These are phyloP conservation scores for Rhimphoctona megacephalus DNA, from an alignment of 2,888 invertebrate species.

Conservation along the genomic window DNA sequence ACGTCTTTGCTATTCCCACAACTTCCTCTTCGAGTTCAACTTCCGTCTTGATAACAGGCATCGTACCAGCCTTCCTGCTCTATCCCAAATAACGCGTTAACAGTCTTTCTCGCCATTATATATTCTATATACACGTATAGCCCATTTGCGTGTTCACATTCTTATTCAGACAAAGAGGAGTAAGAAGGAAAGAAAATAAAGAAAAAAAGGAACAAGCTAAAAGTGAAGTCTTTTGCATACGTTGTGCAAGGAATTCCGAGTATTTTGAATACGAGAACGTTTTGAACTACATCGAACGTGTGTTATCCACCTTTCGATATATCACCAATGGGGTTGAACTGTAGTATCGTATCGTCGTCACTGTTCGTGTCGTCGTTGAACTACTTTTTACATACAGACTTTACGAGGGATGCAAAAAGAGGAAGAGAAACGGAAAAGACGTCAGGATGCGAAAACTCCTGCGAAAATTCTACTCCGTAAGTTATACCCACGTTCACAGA, in stretches of 20 bases:
- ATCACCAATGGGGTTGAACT: neutral
- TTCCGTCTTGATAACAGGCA: conserved; percentile 77
- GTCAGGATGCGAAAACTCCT: conserved; percentile 48
- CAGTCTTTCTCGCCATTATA: conserved; percentile 46
- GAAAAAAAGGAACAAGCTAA: conserved; percentile 7
- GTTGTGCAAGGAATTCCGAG: conserved; percentile 37
- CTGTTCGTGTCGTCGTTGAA: conserved; percentile 17
- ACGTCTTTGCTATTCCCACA: conserved; percentile 64
- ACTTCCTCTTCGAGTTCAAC: conserved; percentile 69
- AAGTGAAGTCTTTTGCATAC: conserved; percentile 30
- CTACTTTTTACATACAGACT: conserved; percentile 48
- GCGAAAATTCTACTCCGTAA: conserved; percentile 64
- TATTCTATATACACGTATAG: neutral
- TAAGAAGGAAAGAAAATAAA: neutral
- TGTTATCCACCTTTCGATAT: neutral
- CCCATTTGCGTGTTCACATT: neutral
- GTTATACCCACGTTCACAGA: conserved; percentile 71
- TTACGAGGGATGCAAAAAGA: neutral
- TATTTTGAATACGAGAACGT: conserved; percentile 4
- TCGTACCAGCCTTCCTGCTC: conserved; percentile 70
- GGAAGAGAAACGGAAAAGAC: conserved; percentile 24
- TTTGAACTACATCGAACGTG: conserved; percentile 36
- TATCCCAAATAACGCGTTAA: conserved; percentile 71
- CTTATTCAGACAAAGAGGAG: conserved; percentile 25
- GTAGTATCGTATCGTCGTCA: conserved; percentile 27